Conservation (phyloP, 1,140 invertebrate species). For the Heliconius nattereri region DNA sequence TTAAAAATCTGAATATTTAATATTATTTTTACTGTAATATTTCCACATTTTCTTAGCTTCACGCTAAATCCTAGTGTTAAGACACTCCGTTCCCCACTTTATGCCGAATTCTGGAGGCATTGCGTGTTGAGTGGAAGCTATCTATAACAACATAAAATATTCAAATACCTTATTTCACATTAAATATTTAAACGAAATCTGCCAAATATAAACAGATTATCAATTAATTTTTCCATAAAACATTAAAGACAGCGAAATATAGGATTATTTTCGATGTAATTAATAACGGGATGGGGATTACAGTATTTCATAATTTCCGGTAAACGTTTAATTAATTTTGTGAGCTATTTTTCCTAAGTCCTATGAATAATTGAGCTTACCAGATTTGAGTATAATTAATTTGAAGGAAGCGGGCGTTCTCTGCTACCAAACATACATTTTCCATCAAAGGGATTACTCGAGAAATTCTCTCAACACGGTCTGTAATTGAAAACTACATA, state of each 20-base stretch:
- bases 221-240: not conserved
- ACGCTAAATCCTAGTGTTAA: too few relatives aligned
- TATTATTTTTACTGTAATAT: too few relatives aligned
- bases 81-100: too few relatives aligned
- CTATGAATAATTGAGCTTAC: conserved; percentile 37
- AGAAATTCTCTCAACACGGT: conserved; percentile 36
- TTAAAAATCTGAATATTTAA: too few relatives aligned
- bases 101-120: too few relatives aligned
- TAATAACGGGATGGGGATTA: conserved; percentile 17
- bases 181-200: not conserved
- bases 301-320: conserved; percentile 27
- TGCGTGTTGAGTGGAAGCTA: too few relatives aligned
- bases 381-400: conserved; percentile 58
- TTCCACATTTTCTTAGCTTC: too few relatives aligned
- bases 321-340: conserved; percentile 39
- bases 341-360: conserved; percentile 32
- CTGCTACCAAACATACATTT: conserved; percentile 54
- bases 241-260: not conserved
- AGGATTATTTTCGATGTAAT: conserved; percentile 18
- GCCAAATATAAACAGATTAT: conserved; percentile 1
- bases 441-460: conserved; percentile 53
- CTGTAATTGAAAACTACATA: conserved; percentile 28
- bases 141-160: too few relatives aligned
- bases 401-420: conserved; percentile 47
- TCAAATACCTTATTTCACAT: too few relatives aligned